Base-by-base conservation (phyloP, 2,888 invertebrate species). In the Melikaiella ostensackeni region DNA sequence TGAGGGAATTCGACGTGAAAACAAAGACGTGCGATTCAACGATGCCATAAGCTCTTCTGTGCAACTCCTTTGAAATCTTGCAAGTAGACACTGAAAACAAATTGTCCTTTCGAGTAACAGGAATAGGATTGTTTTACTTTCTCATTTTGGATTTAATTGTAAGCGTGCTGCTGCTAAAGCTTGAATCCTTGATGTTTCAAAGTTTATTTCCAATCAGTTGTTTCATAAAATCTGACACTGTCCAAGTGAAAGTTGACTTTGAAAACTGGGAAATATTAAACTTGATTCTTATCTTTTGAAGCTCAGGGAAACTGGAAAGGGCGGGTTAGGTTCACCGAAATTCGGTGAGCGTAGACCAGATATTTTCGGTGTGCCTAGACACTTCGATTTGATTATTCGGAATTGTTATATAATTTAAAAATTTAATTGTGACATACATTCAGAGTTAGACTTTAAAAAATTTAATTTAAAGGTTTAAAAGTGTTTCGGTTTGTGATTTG, bases 11-110 rank as follows among this genome's bases (percentile, higher is more conserved):
- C 7, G 16, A 30, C 61, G 61, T 61, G 19, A 61, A 61, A 30
- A 61, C 30, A 61, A 61, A 61, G 61, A 30, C 30, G 11, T 19
- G 7, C 61, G 61, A 61, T 61, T 61, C 30, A 61, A 27, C 30
- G 61, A 30, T 30, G 61, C 30, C 61, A 16, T 27, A 27, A 27
- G 61, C 16, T 1, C 30, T 19, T 61, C 30, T 19, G 61, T 61
- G 61, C 50, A 50, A 50, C n/a, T 50, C 50, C 8, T 50, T 50
- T 61, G 13, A 57, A 21, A 21, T 24, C 21, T 8, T 57, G 24
- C 21, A 16, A 30, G 30, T 2, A 61, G 61, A 61, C 61, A 61
- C 11, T 61, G 30, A 30, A 4, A 30, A 19, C 30, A 30, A 61
- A 30, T 2, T 61, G 7, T 61, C 27, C 16, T 24, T 59, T 59